Evolutionary conservation across 2,113 vertebrate genomes (phyloP).

Genomic region (Pygoscelis antarcticus): DNA sequence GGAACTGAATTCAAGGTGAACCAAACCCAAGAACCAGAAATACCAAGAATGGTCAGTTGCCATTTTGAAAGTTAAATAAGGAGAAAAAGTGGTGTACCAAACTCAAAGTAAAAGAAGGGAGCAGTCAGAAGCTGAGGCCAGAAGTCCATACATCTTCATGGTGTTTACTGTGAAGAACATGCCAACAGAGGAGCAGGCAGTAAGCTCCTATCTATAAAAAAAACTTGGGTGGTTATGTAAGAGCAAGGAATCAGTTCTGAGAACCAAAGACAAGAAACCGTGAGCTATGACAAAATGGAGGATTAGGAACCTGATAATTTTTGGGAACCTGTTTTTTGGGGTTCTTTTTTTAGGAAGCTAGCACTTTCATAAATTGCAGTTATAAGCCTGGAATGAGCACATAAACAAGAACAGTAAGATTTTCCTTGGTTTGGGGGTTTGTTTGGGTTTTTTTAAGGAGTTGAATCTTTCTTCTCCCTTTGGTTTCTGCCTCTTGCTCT

Average conservation of each 20-base stretch:
- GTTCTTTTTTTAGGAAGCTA: neutral
- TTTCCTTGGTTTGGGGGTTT: no score
- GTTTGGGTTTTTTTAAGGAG: neutral
- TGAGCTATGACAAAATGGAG: neutral
- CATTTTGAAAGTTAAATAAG: neutral
- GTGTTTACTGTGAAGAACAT: neutral
- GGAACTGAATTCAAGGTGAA: neutral
- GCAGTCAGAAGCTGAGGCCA: neutral
- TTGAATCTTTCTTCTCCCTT: neutral
- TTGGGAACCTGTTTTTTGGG: neutral
- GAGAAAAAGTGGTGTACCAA: neutral
- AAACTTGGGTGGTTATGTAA: accelerated
- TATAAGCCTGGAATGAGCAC: neutral
- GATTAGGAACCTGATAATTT: neutral
- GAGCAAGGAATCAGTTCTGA: neutral
- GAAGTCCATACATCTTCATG: no score
- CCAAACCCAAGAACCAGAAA: neutral
- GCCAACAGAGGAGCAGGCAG: neutral
- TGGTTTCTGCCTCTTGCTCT: neutral
- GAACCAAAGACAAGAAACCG: neutral
- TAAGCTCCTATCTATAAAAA: neutral
- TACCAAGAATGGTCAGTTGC: neutral
- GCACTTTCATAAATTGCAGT: neutral
- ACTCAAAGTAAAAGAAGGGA: neutral
- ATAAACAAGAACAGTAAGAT: neutral